Evolutionary conservation across 1,140 invertebrate genomes (phyloP), one percentile per base, ranked within the genome.

Genomic region (silkworm (Bombyx mori)): DNA sequence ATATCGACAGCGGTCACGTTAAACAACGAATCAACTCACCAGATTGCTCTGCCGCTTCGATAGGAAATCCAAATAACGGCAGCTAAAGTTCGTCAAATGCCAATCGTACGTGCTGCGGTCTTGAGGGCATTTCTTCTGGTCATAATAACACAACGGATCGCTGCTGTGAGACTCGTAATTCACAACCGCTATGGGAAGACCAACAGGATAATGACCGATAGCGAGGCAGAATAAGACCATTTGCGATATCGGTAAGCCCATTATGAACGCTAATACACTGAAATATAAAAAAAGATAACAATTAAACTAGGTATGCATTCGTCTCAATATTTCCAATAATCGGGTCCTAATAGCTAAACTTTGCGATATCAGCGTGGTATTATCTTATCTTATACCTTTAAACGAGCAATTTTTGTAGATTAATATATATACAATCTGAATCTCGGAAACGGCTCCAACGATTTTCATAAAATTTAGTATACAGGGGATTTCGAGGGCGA

Each of bases 171-270:
- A 88, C 86, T 98, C 96, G 59, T 94, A 87, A 87, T 98, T 97
- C 44, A 98, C 94, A 51, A 98, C 91, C 1, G 93, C 96, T 53
- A 99, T 81, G 60, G 92, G 92, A 3, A 99, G 89, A 18, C 94
- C 93, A 46, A 91, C 90, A 0, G 97, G 97, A 75, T 97, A 95
- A 63, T 94, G 93, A 10, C 97, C 97, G 63, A 99, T 97, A 26
- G 97, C 96, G 52, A 98, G 77, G 86, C 97, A 99, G 89, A 99
- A 99, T 6, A 99, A 88, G 42, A 98, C 91, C 61, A 98, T 97
- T 90, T 99, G 96, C 56, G 96, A 92, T 1, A 97, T 92, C 0
- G 97, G 97, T 52, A 99, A 88, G 42, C 95, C 93, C 61, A 98
- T 94, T 69, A 98, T 95, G 83, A 99, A 98, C 42, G 94, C 77